Base-by-base conservation (phyloP, 2,797 vertebrate genomes). In the Gouania willdenowi region DNA sequence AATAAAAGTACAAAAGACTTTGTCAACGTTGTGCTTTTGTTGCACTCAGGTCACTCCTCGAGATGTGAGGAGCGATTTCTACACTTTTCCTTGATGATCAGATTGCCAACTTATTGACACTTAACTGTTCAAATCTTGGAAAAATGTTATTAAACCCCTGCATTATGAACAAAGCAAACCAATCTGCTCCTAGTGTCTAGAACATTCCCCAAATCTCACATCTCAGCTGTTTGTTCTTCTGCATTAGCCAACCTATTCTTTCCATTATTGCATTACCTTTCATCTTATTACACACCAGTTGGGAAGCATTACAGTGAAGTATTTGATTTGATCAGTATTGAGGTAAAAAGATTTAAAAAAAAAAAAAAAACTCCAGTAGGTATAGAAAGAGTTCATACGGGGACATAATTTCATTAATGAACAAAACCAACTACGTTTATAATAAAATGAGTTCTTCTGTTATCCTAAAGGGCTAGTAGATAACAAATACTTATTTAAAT, bases 61-160 rank as follows among this genome's bases (percentile, higher is more conserved):
- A 21, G 40, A 47, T 45, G 31, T 52, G 15, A 24, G 18, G 8
- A 18, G 18, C 26, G 54, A 36, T 35, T 50, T n/a, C 26, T 22
- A 29, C 3, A 10, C 17, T 42, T 47, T 50, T 62, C 50, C 26
- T 34, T 44, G 42, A 51, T 21, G 14, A 51, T 62, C 46, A 51
- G 25, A 44, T 29, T 49, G 33, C 19, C 30, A 38, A 22, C 12
- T 54, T 40, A 64, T 70, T 37, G 66, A 51, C 8, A 8, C 14
- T 58, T 43, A 47, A 49, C 42, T 50, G 23, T 53, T 34, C 15
- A 66, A 65, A 40, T 59, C 51, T 58, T 58, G 21, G 20, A 32
- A 44, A 63, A 51, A 54, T 26, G 62, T 47, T 45, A 63, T 49
- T 51, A 68, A 71, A 51, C 59, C 29, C 41, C 54, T 61, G 36